These are phyloP conservation scores for Henricia sp. DNA, from an alignment of 53 echinoderm and acorn worm species.

Conservation along the genomic window DNA sequence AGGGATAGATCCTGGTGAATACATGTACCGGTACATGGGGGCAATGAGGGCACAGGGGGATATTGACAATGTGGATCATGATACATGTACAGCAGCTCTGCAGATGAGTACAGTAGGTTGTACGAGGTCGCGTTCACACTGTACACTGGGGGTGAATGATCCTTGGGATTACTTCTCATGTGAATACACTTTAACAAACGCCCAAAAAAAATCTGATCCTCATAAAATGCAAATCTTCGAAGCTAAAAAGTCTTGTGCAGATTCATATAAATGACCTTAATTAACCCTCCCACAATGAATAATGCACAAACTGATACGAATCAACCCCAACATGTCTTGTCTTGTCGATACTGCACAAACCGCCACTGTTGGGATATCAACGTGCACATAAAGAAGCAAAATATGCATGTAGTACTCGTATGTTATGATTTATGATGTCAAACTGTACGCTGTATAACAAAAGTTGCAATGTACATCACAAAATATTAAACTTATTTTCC, in stretches of 20 bases:
- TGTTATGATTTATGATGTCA: too few species aligned
- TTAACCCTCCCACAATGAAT: not conserved
- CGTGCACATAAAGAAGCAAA: too few species aligned
- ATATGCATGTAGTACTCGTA: not conserved
- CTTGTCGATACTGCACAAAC: too few species aligned
- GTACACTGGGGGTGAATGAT: not conserved
- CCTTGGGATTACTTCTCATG: too few species aligned
- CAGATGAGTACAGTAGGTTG: not conserved
- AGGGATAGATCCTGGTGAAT: not conserved
- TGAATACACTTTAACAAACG: too few species aligned
- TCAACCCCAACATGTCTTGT: not conserved
- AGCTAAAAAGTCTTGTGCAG: too few species aligned
- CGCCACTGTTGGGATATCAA: too few species aligned
- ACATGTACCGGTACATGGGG: not conserved
- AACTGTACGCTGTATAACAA: not conserved
- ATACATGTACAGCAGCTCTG: not conserved
- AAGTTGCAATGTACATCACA: not conserved
- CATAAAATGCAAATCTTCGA: too few species aligned
- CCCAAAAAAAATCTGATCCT: too few species aligned
- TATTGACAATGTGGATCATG: not conserved
- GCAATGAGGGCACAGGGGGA: not conserved
- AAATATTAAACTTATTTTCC: not conserved
- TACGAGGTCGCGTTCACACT: not conserved
- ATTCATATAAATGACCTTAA: too few species aligned
- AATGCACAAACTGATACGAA: not conserved